Percentiles rank a stretch among this genome's conserved stretches.
Conservation (phyloP, 1,140 invertebrate genomes). For the Neodiprion virginianus region DNA sequence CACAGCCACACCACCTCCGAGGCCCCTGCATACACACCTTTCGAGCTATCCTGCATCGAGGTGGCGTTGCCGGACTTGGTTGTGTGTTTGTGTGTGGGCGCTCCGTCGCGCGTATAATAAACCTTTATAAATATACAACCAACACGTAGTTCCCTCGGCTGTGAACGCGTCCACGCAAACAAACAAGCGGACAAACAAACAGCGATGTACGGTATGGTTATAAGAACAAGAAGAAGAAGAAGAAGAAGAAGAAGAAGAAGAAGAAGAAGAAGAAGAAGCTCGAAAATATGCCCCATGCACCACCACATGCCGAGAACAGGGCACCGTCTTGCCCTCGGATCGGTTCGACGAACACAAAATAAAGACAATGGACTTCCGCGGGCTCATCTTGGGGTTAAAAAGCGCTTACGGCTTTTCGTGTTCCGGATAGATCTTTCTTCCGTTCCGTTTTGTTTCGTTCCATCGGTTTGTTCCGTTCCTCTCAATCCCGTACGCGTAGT, state of each 20-base stretch:
- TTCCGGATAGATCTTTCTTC: not conserved
- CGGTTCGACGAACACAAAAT: constrained; percentile 35
- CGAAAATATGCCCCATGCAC: constrained; percentile 31
- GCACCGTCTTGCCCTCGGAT: no score
- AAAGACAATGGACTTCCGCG: constrained; percentile 37
- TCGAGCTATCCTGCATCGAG: not conserved
- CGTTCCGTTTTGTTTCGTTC: not conserved
- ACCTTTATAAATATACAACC: not conserved
- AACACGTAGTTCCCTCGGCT: constrained; percentile 6
- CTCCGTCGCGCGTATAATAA: not conserved
- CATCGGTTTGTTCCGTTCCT: not conserved
- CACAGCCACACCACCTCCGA: not conserved
- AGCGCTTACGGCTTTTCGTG: constrained; percentile 12
- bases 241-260: not conserved
- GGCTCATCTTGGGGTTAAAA: constrained; percentile 14
- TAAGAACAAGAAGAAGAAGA: constrained; percentile 25
- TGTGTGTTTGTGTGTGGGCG: constrained; percentile 28
- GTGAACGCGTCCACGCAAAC: not conserved
- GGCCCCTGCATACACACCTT: not conserved
- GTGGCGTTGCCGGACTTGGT: constrained; percentile 15
- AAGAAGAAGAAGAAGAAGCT: constrained; percentile 3
- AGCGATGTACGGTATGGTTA: constrained; percentile 25
- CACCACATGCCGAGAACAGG: constrained; percentile 24
- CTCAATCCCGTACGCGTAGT: no score
- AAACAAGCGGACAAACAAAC: constrained; percentile 11